Evolutionary conservation across 2,113 vertebrate genomes (phyloP).

Genomic region (Mandrillus leucophaeus): DNA sequence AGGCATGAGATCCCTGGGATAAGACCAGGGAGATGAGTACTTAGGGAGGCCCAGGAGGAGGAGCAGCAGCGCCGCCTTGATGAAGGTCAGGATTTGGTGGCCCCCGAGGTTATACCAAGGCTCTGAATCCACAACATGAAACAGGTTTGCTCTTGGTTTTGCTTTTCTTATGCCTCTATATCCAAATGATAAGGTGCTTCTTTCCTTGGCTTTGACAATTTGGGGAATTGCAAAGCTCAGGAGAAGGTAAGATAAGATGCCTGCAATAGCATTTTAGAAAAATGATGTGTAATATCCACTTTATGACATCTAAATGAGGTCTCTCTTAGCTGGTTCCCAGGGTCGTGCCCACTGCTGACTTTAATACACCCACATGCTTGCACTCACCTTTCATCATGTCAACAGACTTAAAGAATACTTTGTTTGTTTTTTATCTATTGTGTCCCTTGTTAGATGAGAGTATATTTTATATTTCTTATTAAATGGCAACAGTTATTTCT

Average conservation of each 20-base stretch:
- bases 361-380: conserved; percentile 57
- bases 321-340: conserved; percentile 47
- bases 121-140: not conserved
- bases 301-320: conserved; percentile 73
- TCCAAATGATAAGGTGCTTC: not conserved
- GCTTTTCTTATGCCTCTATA: conserved; percentile 25
- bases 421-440: conserved; percentile 81
- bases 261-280: conserved; percentile 71
- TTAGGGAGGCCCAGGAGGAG: not conserved
- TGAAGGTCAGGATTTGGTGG: not conserved
- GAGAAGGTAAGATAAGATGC: conserved; percentile 49
- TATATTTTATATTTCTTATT: conserved; percentile 84
- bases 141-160: not conserved
- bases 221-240: conserved; percentile 52
- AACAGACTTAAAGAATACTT: conserved; percentile 77
- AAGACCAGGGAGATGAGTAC: not conserved
- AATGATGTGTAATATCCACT: conserved; percentile 68
- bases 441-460: conserved; percentile 76
- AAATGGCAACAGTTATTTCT: conserved; percentile 83
- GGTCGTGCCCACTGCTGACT: conserved; percentile 67
- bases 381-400: conserved; percentile 74
- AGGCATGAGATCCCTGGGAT: not conserved
- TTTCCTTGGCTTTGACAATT: conserved; percentile 41
- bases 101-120: not conserved
- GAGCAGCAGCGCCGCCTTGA: not conserved